These are phyloP conservation scores for Gymnodraco acuticeps DNA, from an alignment of 2,797 vertebrate species.

Conservation along the genomic window DNA sequence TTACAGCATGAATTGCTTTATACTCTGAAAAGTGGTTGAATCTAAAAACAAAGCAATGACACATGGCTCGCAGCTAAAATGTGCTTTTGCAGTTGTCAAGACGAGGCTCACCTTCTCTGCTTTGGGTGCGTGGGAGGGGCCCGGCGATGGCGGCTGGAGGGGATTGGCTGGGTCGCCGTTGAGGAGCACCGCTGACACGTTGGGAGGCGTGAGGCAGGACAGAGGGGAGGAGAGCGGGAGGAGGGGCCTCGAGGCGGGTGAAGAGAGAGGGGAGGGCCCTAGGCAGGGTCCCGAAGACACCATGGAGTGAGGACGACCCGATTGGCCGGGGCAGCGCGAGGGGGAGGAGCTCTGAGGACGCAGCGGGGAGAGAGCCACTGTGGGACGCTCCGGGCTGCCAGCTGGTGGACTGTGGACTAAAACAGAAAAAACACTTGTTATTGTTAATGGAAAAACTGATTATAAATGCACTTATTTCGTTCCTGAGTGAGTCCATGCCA, in stretches of 20 bases:
- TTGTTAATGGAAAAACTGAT: not conserved
- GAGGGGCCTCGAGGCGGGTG: constrained; percentile 81
- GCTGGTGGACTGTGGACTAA: constrained; percentile 86
- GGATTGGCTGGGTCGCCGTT: constrained; percentile 79
- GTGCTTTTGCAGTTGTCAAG: not conserved
- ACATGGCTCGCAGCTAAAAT: not conserved
- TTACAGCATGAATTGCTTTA: no score
- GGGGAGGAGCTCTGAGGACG: constrained; percentile 92
- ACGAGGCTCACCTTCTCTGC: constrained; percentile 90
- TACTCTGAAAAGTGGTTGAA: not conserved
- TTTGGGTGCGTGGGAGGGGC: constrained; percentile 83
- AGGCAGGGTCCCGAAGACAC: constrained; percentile 88
- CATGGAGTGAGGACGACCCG: constrained; percentile 88
- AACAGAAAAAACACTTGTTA: constrained; percentile 47
- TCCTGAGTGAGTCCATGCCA: not conserved
- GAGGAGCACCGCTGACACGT: constrained; percentile 89
- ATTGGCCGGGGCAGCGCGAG: constrained; percentile 88
- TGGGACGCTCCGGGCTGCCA: constrained; percentile 90
- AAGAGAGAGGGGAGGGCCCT: constrained; percentile 82
- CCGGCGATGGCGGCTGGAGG: constrained; percentile 75
- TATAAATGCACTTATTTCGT: not conserved
- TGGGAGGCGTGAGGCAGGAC: constrained; percentile 93
- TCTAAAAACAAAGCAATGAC: not conserved
- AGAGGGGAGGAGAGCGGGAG: constrained; percentile 91
- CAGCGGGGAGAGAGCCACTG: constrained; percentile 89